phyloP scores from a whole-genome alignment of 2,888 invertebrate species.

The Drosophila multiciliata region DNA sequence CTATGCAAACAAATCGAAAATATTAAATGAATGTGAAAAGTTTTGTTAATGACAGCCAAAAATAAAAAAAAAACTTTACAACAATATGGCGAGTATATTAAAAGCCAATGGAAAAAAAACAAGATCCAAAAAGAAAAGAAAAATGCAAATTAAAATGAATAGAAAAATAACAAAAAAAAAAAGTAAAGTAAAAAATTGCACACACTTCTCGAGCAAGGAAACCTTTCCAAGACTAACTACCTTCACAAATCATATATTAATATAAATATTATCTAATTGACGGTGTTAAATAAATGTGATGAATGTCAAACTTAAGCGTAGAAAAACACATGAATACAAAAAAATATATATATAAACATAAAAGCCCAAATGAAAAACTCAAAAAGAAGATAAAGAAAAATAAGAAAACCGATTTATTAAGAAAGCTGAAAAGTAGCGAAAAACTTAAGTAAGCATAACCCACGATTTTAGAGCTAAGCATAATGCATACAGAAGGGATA shows the following conservation, averaged over 20 bases:
- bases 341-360: constrained; percentile 4
- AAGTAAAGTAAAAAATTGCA: constrained; percentile 19
- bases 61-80: constrained; percentile 15
- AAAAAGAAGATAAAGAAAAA: constrained; percentile 28
- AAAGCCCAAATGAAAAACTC: constrained; percentile 15
- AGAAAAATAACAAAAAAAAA: constrained; percentile 18
- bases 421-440: constrained; percentile 73
- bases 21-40: constrained; percentile 33
- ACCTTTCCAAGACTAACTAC: constrained; percentile 78
- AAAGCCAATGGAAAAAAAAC: constrained; percentile 29
- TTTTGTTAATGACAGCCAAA: constrained; percentile 60
- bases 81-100: constrained; percentile 3
- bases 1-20: constrained; percentile 11
- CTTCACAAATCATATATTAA: constrained; percentile 74
- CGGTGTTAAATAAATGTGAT: constrained; percentile 80
- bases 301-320: constrained; percentile 81
- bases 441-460: constrained; percentile 71
- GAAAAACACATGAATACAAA: constrained; percentile 34
- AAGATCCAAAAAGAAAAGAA: constrained; percentile 10
- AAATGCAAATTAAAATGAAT: constrained; percentile 4
- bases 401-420: constrained; percentile 44
- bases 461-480: constrained; percentile 78
- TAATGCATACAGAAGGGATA: constrained; percentile 40
- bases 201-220: constrained; percentile 74
- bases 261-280: constrained; percentile 74